Evolutionary conservation across 30 jellyfish, hydroid and myxozoan genomes (phyloP).

Genomic region (Pelagia noctiluca): DNA sequence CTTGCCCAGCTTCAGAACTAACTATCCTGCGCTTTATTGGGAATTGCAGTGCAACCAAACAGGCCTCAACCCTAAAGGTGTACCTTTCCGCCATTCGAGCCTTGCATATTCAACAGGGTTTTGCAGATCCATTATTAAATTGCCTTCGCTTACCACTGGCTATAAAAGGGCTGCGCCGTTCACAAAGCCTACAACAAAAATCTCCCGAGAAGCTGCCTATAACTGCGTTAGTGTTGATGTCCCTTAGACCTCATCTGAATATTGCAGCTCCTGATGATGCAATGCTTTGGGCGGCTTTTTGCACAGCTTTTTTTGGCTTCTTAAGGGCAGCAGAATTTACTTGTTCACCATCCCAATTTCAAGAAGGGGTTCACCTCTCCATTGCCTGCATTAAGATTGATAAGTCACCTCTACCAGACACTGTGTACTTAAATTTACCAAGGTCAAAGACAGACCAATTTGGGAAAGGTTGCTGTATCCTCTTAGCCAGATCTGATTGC

Average conservation of each 20-base stretch:
- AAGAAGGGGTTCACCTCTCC: too few species aligned
- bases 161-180: constrained; percentile 18
- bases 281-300: background rate
- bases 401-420: too few species aligned
- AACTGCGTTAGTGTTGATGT: background rate
- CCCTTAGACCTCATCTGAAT: background rate
- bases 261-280: background rate
- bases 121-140: constrained; percentile 11
- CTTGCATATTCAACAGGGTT: background rate
- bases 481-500: too few species aligned
- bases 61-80: constrained; percentile 8
- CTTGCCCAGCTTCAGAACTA: constrained; percentile 42
- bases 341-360: too few species aligned
- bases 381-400: too few species aligned
- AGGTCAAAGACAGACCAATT: too few species aligned
- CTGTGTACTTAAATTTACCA: too few species aligned
- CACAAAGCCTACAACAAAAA: background rate
- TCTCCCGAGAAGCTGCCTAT: background rate
- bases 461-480: too few species aligned
- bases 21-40: constrained; percentile 20
- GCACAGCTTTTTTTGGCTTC: background rate
- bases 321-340: background rate
- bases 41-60: background rate
- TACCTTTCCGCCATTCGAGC: constrained; percentile 35
- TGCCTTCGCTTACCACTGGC: constrained; percentile 21